Base-by-base conservation (phyloP, 1,140 invertebrate species). In the Microvelia longipes region DNA sequence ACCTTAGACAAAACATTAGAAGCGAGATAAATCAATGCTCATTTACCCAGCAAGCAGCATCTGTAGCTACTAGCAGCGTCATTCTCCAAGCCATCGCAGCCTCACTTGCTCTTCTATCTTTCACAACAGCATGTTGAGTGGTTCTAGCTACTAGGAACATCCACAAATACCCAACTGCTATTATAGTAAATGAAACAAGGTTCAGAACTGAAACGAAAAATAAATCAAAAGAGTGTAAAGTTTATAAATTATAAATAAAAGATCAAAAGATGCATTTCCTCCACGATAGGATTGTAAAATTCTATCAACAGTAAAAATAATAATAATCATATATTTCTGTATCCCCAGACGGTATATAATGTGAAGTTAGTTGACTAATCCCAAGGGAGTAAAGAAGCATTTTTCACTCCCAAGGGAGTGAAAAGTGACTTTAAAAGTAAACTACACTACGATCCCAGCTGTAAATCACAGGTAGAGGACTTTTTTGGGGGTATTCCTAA, bases 51-150 rank as follows among this genome's bases (percentile, higher is more conserved):
- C 83, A 85, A 27, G 80, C 81, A 70, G 84, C 84, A 72, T 85
- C 83, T 0, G 84, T 85, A 67, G 82, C 79, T 1, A 85, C 84
- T 50, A 85, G 82, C 11, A 84, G 71, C 0, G 82, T 82, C 82
- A 85, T 85, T 61, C 83, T 74, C 70, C 78, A 78, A 1, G 82
- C 83, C 83, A 85, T 84, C 0, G 81, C 80, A 13, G 77, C 76
- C 67, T 83, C 82, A 11, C 76, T 77, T n/a, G 75, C 79, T 0
- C 70, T 71, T 29, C 74, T 64, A 5, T 77, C 78, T 35, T 76
- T 76, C 66, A 70, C 67, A 0, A 80, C 81, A 24, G 82, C 82
- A 62, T 77, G 78, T 63, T 79, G 79, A 0, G 83, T 84, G 11
- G 78, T 78, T 67, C 80, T 78, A 26, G 83, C 83, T 2, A 81